Percentiles rank a stretch among this genome's conserved stretches.
phyloP scores from a whole-genome alignment of 53 echinoderm and acorn worm genomes.

The Echinarachnius parma region DNA sequence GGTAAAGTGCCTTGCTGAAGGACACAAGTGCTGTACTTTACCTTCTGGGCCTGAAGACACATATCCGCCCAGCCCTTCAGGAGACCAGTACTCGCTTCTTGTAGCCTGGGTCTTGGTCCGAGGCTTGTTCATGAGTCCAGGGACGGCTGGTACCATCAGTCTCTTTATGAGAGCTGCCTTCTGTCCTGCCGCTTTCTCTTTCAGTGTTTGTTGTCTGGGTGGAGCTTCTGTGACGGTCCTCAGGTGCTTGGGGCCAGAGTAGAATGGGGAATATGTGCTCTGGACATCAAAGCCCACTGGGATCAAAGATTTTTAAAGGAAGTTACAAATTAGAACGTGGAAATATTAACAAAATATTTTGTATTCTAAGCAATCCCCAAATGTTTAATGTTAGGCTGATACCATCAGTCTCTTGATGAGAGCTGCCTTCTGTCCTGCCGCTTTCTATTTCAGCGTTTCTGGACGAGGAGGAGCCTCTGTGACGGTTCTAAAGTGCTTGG shows the following conservation, averaged over 20 bases:
- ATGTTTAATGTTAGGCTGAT: no score
- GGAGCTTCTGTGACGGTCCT: constrained; percentile 2
- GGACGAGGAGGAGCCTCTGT: neutral
- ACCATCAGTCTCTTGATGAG: neutral
- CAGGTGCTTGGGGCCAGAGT: constrained; percentile 34
- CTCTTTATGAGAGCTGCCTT: neutral
- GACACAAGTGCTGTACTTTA: no score
- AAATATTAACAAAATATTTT: no score
- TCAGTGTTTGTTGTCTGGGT: neutral
- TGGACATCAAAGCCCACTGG: constrained; percentile 87
- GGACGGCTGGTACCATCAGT: constrained; percentile 2
- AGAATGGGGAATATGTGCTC: constrained; percentile 71
- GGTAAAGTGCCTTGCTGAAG: no score
- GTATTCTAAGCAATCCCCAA: no score
- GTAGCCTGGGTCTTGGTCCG: no score
- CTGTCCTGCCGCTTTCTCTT: neutral
- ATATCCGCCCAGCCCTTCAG: no score
- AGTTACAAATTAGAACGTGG: no score
- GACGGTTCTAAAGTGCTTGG: constrained; percentile 20
- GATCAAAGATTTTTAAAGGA: no score
- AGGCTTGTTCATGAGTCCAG: neutral
- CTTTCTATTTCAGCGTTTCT: no score
- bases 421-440: constrained; percentile 1
- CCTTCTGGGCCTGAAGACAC: no score
- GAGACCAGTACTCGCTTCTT: no score